Conservation (phyloP, 1,140 invertebrate species). For the Ruditapes philippinarum region DNA sequence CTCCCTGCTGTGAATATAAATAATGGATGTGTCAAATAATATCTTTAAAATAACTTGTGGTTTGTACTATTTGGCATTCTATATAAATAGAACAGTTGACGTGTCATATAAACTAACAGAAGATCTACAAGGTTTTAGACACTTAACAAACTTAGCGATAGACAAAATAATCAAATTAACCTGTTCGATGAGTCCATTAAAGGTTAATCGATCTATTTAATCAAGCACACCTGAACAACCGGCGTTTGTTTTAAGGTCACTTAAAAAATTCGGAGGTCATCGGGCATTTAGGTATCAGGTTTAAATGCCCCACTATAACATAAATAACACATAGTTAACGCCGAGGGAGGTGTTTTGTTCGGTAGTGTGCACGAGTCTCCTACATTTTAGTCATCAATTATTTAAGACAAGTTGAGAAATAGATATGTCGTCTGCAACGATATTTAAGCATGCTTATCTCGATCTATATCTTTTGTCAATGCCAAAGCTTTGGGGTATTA, state of each 20-base stretch:
- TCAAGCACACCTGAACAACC: not conserved
- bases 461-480: slow-evolving; percentile 24
- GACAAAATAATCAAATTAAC: not conserved
- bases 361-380: slow-evolving; percentile 7
- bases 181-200: not conserved
- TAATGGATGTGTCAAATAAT: too few relatives aligned
- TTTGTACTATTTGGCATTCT: too few relatives aligned
- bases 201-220: slow-evolving; percentile 14
- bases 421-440: slow-evolving; percentile 13
- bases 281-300: not conserved
- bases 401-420: slow-evolving; percentile 4
- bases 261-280: not conserved
- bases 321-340: slow-evolving; percentile 9
- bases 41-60: too few relatives aligned
- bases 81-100: too few relatives aligned
- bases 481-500: slow-evolving; percentile 25
- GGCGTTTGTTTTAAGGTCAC: not conserved
- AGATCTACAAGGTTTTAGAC: too few relatives aligned
- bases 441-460: slow-evolving; percentile 9
- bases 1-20: too few relatives aligned
- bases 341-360: not conserved
- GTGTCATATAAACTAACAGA: too few relatives aligned
- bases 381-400: slow-evolving; percentile 13
- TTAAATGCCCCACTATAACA: not conserved
- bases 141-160: too few relatives aligned